phyloP scores from a whole-genome alignment of 2,113 vertebrate species.

The Podarcis cretensis region DNA sequence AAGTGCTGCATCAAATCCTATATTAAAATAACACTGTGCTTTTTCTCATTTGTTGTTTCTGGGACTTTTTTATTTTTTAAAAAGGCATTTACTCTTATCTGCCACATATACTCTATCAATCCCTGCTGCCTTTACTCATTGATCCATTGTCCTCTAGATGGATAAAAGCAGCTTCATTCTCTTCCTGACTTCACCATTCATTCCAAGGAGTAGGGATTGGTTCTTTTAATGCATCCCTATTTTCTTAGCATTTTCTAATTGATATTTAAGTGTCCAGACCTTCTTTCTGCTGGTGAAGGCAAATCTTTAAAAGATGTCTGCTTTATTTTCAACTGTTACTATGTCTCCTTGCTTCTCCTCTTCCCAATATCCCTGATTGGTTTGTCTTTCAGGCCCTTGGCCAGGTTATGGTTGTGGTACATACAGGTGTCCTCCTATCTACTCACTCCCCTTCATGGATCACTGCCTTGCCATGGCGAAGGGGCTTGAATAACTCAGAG shows the following conservation, averaged over 20 bases:
- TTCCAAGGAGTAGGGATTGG: slow-evolving; percentile 49
- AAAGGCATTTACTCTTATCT: slow-evolving; percentile 62
- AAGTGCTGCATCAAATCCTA: slow-evolving; percentile 61
- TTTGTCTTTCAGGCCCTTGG: not conserved
- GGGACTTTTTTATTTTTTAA: slow-evolving; percentile 49
- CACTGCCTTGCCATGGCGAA: no score
- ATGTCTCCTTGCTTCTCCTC: not conserved
- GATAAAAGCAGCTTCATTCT: slow-evolving; percentile 17
- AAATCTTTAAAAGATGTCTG: not conserved
- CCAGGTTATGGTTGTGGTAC: not conserved
- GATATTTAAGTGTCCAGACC: not conserved
- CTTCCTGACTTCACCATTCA: slow-evolving; percentile 6
- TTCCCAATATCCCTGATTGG: not conserved
- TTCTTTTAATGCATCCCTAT: not conserved
- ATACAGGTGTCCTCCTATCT: not conserved
- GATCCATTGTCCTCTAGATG: slow-evolving; percentile 48
- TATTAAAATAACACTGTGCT: slow-evolving; percentile 66
- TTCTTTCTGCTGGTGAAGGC: not conserved
- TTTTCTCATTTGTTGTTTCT: slow-evolving; percentile 60
- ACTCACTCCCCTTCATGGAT: no score
- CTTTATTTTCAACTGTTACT: not conserved
- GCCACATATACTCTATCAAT: slow-evolving; percentile 48
- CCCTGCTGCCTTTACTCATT: slow-evolving; percentile 49
- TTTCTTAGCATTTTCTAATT: not conserved
- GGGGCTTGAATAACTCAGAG: no score